Base-by-base conservation (phyloP, 2,888 invertebrate genomes). In the Selenia dentaria region DNA sequence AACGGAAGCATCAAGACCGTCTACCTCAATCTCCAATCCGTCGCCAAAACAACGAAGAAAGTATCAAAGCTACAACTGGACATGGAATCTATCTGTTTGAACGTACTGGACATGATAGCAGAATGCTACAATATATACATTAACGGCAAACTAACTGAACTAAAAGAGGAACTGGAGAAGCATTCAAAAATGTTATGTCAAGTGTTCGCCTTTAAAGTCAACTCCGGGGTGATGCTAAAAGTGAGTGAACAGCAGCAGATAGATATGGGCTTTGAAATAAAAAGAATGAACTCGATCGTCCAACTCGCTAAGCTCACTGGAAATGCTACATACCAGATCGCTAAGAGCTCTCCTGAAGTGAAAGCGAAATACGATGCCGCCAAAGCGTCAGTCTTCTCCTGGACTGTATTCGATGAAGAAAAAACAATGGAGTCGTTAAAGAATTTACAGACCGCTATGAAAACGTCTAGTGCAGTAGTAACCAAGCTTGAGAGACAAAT, bases 401-500 rank as follows among this genome's bases (percentile, higher is more conserved):
- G 66, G 27, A 37, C 53, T 1, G 45, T 59, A 14, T 87, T 73
- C 51, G 33, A 78, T 12, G 71, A 78, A 51, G 46, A 64, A 0
- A 46, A 49, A 9, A 67, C 75, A 8, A 24, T 71, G 6, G 47
- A 50, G 10, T 51, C 67, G 1, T 52, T 88, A 0, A 62, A 64
- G 33, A 29, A 33, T n/a, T 47, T 88, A 3, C 62, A 83, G 50
- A 28, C 65, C 2, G 49, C 20, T 2, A 51, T 83, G 1, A 78
- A 83, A 20, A 47, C 73, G 1, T 67, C 54, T 8, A 69, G 62
- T 1, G 53, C 72, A 3, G 51, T 75, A 2, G 5, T 22, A 8
- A 56, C 57, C 3, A 73, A 66, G 51, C 56, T 63, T 38, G 94
- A 94, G 66, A 79, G 89, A 25, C 62, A 71, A 11, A 67, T 92